These are phyloP conservation scores for Coendou prehensilis DNA, from an alignment of 2,797 vertebrate genomes.

Conservation along the genomic window DNA sequence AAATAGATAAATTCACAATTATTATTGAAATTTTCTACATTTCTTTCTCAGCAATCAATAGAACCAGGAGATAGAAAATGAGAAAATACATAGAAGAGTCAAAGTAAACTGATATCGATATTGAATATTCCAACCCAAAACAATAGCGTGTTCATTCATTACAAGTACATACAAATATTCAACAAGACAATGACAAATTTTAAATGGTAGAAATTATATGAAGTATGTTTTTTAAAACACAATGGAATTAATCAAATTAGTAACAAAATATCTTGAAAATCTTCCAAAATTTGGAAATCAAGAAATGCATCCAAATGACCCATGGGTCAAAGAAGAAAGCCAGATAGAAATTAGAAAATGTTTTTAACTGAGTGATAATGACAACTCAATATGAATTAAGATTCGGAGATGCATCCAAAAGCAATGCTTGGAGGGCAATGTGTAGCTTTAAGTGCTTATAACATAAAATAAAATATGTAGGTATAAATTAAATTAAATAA, in stretches of 20 bases:
- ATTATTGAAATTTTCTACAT: not conserved
- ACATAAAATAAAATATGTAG: not conserved
- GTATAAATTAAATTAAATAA: conserved; percentile 6
- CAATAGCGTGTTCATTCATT: not conserved
- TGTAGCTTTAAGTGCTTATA: not conserved
- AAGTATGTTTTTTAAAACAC: conserved; percentile 7
- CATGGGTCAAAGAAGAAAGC: not conserved
- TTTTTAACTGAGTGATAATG: not conserved
- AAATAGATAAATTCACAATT: not conserved
- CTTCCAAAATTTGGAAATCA: not conserved
- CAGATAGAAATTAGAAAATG: conserved; percentile 15
- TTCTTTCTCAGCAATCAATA: not conserved
- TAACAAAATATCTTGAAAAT: not conserved
- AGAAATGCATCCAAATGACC: conserved; percentile 9
- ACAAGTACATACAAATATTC: not conserved
- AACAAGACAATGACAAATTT: not conserved
- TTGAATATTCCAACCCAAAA: not conserved
- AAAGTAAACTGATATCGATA: not conserved
- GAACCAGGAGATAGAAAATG: not conserved
- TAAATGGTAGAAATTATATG: not conserved
- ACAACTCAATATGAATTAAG: conserved; percentile 1
- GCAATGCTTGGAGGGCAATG: not conserved
- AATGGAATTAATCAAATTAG: conserved; percentile 2
- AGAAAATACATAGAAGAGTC: not conserved
- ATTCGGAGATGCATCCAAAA: not conserved